phyloP scores from a whole-genome alignment of 2,888 invertebrate genomes.

The Hyposoter didymator region DNA sequence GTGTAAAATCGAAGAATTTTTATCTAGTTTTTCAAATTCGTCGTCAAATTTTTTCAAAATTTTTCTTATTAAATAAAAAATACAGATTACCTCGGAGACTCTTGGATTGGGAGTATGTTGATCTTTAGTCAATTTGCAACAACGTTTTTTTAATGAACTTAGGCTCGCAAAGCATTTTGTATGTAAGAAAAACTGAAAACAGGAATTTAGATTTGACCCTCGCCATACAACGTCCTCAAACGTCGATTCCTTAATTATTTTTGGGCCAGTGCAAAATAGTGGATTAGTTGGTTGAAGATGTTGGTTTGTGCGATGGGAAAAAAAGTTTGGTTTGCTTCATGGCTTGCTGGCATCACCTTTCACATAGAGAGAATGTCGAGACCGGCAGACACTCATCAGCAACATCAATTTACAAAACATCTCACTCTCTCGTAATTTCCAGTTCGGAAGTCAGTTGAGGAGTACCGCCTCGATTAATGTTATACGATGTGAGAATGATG shows the following conservation, averaged over 20 bases:
- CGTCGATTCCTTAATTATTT: not conserved
- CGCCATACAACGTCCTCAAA: no score
- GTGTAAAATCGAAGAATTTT: no score
- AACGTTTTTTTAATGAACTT: no score
- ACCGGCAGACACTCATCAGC: conserved; percentile 21
- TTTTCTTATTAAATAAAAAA: no score
- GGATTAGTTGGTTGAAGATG: not conserved
- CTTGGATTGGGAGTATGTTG: no score
- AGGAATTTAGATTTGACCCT: no score
- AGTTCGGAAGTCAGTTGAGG: conserved; percentile 28
- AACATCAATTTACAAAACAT: conserved; percentile 52
- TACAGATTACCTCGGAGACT: no score
- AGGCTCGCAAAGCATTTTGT: no score
- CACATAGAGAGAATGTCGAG: conserved; percentile 47
- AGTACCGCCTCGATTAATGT: conserved; percentile 8
- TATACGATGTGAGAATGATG: conserved; percentile 30
- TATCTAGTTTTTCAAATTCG: no score
- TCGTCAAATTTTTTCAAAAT: no score
- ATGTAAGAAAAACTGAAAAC: no score
- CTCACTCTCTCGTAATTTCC: conserved; percentile 45
- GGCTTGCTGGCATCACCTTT: conserved; percentile 34
- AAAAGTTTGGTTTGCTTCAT: not conserved
- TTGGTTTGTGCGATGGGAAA: not conserved
- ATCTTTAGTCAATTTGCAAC: no score
- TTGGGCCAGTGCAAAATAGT: not conserved